Evolutionary conservation across 2,113 vertebrate species (phyloP).

Genomic region (Peromyscus maniculatus): DNA sequence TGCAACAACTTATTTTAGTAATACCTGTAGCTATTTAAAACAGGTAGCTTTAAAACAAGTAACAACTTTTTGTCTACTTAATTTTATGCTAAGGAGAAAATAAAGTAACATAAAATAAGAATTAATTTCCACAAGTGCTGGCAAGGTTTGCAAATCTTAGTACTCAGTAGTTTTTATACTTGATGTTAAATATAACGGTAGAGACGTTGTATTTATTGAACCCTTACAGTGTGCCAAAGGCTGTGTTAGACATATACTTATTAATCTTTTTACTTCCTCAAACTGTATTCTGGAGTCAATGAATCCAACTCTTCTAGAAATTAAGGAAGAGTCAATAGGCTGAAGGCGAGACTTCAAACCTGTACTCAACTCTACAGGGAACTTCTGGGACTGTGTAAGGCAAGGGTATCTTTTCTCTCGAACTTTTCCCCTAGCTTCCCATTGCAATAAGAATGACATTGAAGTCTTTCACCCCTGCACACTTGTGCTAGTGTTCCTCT

Average conservation of each 20-base stretch:
- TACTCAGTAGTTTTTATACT: slow-evolving; percentile 12
- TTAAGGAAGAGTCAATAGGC: not conserved
- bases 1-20: not conserved
- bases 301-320: not conserved
- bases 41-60: not conserved
- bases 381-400: not conserved
- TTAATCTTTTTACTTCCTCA: not conserved
- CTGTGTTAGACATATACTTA: not conserved
- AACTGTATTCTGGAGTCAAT: not conserved
- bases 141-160: not conserved
- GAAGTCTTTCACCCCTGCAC: not conserved
- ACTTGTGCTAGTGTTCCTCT: not conserved
- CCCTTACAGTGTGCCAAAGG: not conserved
- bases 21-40: not conserved
- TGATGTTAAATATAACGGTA: not conserved
- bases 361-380: not conserved
- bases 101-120: not conserved
- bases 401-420: not conserved
- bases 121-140: not conserved
- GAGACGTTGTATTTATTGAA: not conserved
- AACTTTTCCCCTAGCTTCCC: not conserved
- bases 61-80: not conserved
- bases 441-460: not conserved
- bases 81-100: not conserved
- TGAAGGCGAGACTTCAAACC: not conserved